Conservation (phyloP, 2,888 invertebrate species). For the Brenthis hecate region DNA sequence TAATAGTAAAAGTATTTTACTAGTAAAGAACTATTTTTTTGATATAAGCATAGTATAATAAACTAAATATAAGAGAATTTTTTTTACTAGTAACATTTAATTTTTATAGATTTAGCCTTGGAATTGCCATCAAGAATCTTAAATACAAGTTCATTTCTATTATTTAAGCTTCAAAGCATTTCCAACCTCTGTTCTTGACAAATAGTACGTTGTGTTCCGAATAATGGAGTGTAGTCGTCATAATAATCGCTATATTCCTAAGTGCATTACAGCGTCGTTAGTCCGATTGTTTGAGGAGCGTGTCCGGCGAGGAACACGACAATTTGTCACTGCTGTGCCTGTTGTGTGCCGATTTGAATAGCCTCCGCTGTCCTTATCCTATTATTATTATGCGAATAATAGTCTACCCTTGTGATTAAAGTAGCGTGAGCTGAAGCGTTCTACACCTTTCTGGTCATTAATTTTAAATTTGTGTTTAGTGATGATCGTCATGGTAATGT, state of each 20-base stretch:
- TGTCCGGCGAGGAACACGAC: conserved; percentile 51
- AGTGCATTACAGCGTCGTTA: conserved; percentile 41
- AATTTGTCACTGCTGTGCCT: conserved; percentile 60
- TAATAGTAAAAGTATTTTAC: too few species aligned
- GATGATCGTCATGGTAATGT: too few species aligned
- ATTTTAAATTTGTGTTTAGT: too few species aligned
- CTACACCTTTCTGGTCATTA: too few species aligned
- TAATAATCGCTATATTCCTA: conserved; percentile 34
- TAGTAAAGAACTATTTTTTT: too few species aligned
- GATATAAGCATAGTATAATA: too few species aligned
- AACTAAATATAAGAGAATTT: too few species aligned
- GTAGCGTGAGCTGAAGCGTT: background rate
- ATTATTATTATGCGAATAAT: conserved; percentile 52
- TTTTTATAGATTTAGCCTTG: background rate
- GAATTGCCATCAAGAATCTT: conserved; percentile 9
- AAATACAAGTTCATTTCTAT: conserved; percentile 16
- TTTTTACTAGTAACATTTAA: background rate
- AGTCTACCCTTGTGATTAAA: conserved; percentile 19
- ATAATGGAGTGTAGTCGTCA: conserved; percentile 30
- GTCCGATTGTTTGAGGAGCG: conserved; percentile 52
- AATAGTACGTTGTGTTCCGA: conserved; percentile 21
- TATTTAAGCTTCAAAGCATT: conserved; percentile 29
- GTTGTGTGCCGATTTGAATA: conserved; percentile 51
- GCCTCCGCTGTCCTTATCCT: conserved; percentile 50
- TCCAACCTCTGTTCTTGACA: conserved; percentile 30